Percentiles rank a stretch among this genome's conserved stretches.
Evolutionary conservation across 2,113 vertebrate species (phyloP).

Genomic region (Hemichromis elongatus): DNA sequence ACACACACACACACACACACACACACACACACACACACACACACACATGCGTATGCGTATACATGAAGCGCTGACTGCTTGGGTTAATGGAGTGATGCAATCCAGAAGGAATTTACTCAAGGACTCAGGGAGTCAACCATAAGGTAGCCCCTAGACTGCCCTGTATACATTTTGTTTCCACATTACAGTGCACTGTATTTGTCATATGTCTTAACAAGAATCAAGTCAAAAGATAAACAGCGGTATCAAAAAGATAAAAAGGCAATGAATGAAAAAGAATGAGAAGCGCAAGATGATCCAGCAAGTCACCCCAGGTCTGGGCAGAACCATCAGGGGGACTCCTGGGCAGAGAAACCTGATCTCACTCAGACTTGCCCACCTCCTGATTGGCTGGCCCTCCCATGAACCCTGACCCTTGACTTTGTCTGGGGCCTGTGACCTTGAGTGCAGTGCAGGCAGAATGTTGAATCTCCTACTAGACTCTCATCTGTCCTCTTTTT

Average conservation of each 20-base stretch:
- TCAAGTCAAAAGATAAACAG: neutral
- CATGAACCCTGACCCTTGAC: slow-evolving; percentile 75
- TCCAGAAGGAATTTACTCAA: slow-evolving; percentile 67
- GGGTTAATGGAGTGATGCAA: slow-evolving; percentile 66
- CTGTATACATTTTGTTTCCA: neutral
- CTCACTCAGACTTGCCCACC: slow-evolving; percentile 35
- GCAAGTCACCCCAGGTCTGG: neutral
- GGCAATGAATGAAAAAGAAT: neutral
- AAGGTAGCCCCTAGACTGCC: slow-evolving; percentile 53
- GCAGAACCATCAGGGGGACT: neutral
- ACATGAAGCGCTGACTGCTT: slow-evolving; percentile 4
- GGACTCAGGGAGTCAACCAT: slow-evolving; percentile 49
- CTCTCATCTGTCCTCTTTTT: neutral
- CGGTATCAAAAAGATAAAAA: neutral
- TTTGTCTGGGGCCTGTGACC: slow-evolving; percentile 76
- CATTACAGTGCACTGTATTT: neutral
- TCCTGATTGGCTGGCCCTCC: slow-evolving; percentile 65
- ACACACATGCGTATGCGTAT: neutral
- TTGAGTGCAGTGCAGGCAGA: slow-evolving; percentile 64
- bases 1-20: slow-evolving; percentile 7
- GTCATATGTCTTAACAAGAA: neutral
- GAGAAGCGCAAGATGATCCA: neutral
- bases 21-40: slow-evolving; percentile 5
- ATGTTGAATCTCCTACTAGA: slow-evolving; percentile 42
- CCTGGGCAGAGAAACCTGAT: slow-evolving; percentile 58